phyloP scores from a whole-genome alignment of 2,888 invertebrate species.

The Netelia inedita region DNA sequence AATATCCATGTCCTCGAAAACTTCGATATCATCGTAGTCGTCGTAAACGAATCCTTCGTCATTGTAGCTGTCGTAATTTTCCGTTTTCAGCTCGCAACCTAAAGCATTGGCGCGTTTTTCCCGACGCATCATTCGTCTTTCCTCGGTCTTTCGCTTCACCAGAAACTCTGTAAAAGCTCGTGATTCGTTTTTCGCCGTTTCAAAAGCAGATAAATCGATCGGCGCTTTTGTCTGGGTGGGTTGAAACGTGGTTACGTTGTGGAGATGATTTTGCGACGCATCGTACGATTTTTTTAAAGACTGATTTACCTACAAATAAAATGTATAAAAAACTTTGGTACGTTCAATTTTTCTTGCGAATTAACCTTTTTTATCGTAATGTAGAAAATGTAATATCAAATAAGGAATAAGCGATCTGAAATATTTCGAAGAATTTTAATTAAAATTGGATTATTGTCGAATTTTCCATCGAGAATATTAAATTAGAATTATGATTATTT shows the following conservation, averaged over 20 bases:
- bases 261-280: conserved; percentile 72
- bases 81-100: conserved; percentile 40
- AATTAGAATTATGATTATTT: conserved; percentile 39
- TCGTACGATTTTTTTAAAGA: conserved; percentile 80
- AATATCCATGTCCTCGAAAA: conserved; percentile 65
- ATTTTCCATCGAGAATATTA: too few relatives aligned
- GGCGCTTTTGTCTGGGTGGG: not conserved
- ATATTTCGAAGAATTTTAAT: not conserved
- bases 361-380: too few relatives aligned
- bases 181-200: conserved; percentile 83
- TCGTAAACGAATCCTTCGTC: conserved; percentile 74
- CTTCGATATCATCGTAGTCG: conserved; percentile 74
- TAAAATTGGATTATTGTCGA: not conserved
- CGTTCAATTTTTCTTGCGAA: too few relatives aligned
- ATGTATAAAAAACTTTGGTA: conserved; percentile 11
- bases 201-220: conserved; percentile 41
- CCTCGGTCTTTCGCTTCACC: conserved; percentile 85
- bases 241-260: conserved; percentile 35
- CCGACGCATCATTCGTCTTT: conserved; percentile 66
- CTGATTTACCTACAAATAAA: conserved; percentile 77
- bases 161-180: conserved; percentile 87
- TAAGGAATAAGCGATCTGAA: not conserved
- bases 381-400: conserved; percentile 17
- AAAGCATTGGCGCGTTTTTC: conserved; percentile 76
- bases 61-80: conserved; percentile 73